phyloP scores from a whole-genome alignment of 2,113 vertebrate genomes.

The Bos indicus region DNA sequence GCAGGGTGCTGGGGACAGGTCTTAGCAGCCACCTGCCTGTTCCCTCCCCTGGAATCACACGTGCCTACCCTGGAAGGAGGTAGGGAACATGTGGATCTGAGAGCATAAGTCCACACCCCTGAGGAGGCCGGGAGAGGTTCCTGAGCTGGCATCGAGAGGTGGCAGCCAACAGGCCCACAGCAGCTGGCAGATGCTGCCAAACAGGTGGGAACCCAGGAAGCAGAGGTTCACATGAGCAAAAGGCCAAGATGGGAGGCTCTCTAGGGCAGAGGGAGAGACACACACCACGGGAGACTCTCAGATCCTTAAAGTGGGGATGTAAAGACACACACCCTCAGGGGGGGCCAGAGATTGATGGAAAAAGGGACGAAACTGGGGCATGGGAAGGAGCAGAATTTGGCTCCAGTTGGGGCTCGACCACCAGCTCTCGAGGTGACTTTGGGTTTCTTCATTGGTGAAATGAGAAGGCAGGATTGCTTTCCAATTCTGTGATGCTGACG shows the following conservation, averaged over 20 bases:
- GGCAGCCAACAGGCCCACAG: not conserved
- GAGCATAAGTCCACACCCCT: not conserved
- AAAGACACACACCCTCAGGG: not conserved
- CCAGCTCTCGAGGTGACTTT: not conserved
- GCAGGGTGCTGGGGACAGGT: not conserved
- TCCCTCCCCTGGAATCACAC: not conserved
- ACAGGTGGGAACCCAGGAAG: not conserved
- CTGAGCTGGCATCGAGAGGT: not conserved
- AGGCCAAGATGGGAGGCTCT: not conserved
- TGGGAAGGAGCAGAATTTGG: not conserved
- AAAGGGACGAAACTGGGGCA: not conserved
- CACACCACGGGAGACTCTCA: not conserved
- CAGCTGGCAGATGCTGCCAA: not conserved
- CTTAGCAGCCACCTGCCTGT: not conserved
- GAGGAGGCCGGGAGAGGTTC: not conserved
- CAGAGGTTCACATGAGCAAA: not conserved
- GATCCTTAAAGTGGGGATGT: not conserved
- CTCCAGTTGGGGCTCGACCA: rapidly evolving
- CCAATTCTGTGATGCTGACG: not conserved
- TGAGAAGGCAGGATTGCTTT: not conserved
- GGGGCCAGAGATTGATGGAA: not conserved
- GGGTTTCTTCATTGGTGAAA: not conserved
- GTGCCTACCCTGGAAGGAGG: not conserved
- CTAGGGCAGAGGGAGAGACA: not conserved
- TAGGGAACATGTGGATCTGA: not conserved